These are phyloP conservation scores for Ardeotis arabs DNA, from an alignment of 2,113 vertebrate genomes.

Conservation along the genomic window DNA sequence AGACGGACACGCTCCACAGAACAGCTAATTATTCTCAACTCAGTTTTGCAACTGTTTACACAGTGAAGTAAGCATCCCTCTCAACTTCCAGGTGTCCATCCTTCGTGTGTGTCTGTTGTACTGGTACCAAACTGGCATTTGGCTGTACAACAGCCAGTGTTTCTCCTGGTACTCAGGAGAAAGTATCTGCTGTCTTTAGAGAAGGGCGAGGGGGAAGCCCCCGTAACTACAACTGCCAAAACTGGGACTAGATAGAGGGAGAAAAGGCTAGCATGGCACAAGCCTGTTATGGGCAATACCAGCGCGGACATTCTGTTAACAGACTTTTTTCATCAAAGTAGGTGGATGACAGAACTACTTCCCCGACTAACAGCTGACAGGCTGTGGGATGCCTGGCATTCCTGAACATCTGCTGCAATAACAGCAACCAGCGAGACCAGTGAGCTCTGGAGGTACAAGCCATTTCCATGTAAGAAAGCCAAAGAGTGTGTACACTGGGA, in stretches of 20 bases:
- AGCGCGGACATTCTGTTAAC: background rate
- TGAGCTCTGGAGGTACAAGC: background rate
- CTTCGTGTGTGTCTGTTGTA: background rate
- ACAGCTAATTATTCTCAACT: background rate
- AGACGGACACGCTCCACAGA: background rate
- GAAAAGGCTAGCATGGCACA: rapidly evolving
- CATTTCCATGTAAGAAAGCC: background rate
- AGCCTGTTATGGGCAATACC: background rate
- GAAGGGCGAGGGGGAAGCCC: background rate
- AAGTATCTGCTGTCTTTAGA: background rate
- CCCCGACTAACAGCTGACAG: background rate
- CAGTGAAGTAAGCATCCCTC: background rate
- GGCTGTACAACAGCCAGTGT: background rate
- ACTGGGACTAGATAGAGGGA: background rate
- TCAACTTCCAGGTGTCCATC: background rate
- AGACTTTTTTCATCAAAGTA: background rate
- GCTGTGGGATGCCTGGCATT: background rate
- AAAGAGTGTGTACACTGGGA: background rate
- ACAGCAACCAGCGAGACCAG: background rate
- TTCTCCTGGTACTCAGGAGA: background rate
- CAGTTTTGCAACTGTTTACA: background rate
- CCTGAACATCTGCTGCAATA: background rate
- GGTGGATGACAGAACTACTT: background rate
- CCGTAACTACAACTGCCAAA: background rate
- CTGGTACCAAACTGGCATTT: background rate